Conservation (phyloP, 2,113 vertebrate genomes). For the Caranx melampygus region DNA sequence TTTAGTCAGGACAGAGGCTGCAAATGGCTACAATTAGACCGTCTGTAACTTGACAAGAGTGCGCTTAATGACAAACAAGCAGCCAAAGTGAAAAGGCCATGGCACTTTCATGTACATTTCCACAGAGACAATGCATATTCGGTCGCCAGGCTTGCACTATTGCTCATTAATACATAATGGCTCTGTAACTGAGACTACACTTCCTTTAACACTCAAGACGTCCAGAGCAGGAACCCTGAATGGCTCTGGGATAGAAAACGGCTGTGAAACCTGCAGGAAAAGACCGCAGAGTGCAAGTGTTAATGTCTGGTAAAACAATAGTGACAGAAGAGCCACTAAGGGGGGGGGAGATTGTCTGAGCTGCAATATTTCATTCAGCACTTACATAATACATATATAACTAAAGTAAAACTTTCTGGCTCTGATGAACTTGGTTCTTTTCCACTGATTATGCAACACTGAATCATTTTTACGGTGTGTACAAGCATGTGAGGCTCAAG, state of each 20-base stretch:
- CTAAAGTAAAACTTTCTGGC: not conserved
- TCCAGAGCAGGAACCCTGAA: slow-evolving; percentile 25
- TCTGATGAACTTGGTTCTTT: slow-evolving; percentile 4
- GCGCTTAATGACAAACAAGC: slow-evolving; percentile 38
- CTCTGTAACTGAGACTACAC: slow-evolving; percentile 53
- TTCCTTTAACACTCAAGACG: slow-evolving; percentile 53
- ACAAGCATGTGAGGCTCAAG: slow-evolving; percentile 26
- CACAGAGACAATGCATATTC: not conserved
- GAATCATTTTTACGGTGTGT: slow-evolving; percentile 1
- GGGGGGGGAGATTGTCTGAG: not conserved
- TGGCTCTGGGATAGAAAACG: not conserved
- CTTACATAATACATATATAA: no score
- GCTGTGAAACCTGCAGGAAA: not conserved
- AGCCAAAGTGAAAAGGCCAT: slow-evolving; percentile 14
- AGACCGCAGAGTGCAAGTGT: not conserved
- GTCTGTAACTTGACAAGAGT: slow-evolving; percentile 26
- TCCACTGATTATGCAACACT: not conserved
- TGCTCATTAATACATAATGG: slow-evolving; percentile 46
- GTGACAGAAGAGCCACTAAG: not conserved
- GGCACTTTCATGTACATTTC: slow-evolving; percentile 3
- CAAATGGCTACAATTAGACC: slow-evolving; percentile 57
- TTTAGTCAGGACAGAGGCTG: slow-evolving; percentile 11
- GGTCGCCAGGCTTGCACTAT: slow-evolving; percentile 9
- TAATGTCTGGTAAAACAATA: slow-evolving; percentile 26
- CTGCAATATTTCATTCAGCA: not conserved